Base-by-base conservation (phyloP, 1,140 invertebrate genomes). In the Plutomurus gul region DNA sequence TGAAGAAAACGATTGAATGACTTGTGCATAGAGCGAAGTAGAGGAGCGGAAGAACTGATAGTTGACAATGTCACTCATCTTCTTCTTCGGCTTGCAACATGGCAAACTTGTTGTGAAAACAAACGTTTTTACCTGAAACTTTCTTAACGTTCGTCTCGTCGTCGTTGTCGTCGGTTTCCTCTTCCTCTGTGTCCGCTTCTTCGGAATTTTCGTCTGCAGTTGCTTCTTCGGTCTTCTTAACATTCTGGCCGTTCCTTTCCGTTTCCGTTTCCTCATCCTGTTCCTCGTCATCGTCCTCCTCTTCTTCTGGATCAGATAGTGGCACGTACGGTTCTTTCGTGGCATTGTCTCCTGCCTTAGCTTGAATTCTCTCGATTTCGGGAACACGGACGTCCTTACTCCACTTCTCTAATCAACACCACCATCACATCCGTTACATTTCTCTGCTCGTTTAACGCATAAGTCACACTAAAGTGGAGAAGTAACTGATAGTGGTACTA, bases 311-410 rank as follows among this genome's bases (percentile, higher is more conserved):
- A 27, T 71, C 74, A 36, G 75, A 65, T 43, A 46, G n/a, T 8
- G 37, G 37, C 56, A 39, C 33, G 39, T 70, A 18, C 5, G 49
- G 56, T 65, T 72, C 22, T 16, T 36, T 60, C 30, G 1, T 49
- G 20, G 8, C 60, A 37, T 43, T 22, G 22, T 60, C 71, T 56
- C 37, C 36, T 6, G 36, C 65, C 25, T 83, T 78, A 16, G 83
- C 83, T 78, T 84, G 83, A 75, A 84, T 83, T 18, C 43, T 20
- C 33, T 65, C 37, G 18, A 84, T 83, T 77, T 84, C 82, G 3
- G 18, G 65, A 3, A 83, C 47, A 22, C 75, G 33, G 0, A 73
- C 76, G 36, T 84, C 76, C 18, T 20, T 33, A 13, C 51, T 36
- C 77, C 82, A 84, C 36, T 78, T 81, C 11, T 49, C 81, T 82